Percentiles rank a stretch among this genome's conserved stretches.
Conservation (phyloP, 2,888 invertebrate species). For the Lamellibrachia satsuma region DNA sequence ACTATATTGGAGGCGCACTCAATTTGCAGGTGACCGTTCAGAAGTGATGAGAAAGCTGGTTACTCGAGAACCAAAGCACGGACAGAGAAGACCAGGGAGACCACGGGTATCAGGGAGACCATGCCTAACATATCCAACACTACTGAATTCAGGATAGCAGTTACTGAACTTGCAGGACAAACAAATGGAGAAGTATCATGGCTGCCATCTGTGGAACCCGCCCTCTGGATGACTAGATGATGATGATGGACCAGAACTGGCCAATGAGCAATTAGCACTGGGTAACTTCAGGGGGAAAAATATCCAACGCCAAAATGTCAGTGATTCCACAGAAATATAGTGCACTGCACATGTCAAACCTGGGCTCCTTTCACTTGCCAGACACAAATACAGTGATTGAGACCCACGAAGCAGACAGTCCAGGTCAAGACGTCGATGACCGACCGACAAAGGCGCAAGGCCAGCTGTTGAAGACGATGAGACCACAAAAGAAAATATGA, state of each 20-base stretch:
- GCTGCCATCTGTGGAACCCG: too few species aligned
- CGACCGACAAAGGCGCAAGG: background rate
- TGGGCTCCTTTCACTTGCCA: background rate
- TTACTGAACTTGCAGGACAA: too few species aligned
- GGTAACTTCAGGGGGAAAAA: background rate
- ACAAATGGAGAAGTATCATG: too few species aligned
- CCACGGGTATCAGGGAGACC: too few species aligned
- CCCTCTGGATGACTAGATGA: background rate
- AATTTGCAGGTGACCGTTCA: too few species aligned
- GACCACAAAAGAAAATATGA: background rate
- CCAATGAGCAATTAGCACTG: background rate
- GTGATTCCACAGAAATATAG: background rate
- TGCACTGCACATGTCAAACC: conserved; percentile 6
- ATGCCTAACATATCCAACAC: too few species aligned
- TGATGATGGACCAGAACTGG: background rate
- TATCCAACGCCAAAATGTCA: background rate
- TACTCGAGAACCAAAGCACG: too few species aligned
- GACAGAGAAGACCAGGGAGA: too few species aligned
- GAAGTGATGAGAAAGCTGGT: too few species aligned
- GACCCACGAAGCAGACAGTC: background rate
- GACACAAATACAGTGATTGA: background rate
- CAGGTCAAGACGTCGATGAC: background rate
- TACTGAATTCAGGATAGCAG: too few species aligned
- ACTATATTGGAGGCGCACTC: background rate
- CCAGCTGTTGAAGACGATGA: background rate